Percentiles rank a stretch among this genome's conserved stretches.
These are phyloP conservation scores for Rhaphigaster nebulosa DNA, from an alignment of 2,888 invertebrate species.

Conservation along the genomic window DNA sequence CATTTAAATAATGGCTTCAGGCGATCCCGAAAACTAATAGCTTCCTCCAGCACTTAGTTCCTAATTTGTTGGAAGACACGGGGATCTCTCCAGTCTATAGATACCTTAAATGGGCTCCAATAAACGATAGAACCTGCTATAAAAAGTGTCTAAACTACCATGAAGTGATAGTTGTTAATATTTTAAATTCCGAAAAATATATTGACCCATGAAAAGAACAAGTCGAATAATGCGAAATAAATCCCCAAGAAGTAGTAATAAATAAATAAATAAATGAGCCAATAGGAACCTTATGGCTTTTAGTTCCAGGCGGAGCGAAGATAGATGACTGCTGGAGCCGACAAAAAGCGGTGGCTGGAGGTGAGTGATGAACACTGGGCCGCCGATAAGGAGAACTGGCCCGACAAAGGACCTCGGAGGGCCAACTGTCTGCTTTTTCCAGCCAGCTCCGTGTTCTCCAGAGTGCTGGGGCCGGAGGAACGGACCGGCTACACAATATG, in stretches of 20 bases:
- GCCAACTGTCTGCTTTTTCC: not conserved
- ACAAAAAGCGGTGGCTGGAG: conserved; percentile 20
- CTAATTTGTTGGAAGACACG: not conserved
- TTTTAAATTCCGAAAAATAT: not conserved
- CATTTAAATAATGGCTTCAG: no score
- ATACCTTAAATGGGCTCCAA: not conserved
- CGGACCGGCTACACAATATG: not conserved
- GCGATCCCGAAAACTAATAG: not conserved
- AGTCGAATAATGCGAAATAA: not conserved
- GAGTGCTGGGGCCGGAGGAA: not conserved
- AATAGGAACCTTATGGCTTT: conserved; percentile 9
- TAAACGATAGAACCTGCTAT: not conserved
- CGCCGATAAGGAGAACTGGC: not conserved
- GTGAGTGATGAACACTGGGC: not conserved
- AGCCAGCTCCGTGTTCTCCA: not conserved
- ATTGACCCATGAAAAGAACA: not conserved
- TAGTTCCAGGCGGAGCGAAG: no score
- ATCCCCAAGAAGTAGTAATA: not conserved
- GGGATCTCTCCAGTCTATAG: not conserved
- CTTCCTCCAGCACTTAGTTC: not conserved
- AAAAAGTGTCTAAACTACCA: not conserved
- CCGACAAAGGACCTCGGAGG: not conserved
- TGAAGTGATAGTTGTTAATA: not conserved
- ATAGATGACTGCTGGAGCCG: not conserved
- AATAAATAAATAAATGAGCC: conserved; percentile 3